Conservation (phyloP, 2,888 invertebrate species). For the Clanis bilineata region DNA sequence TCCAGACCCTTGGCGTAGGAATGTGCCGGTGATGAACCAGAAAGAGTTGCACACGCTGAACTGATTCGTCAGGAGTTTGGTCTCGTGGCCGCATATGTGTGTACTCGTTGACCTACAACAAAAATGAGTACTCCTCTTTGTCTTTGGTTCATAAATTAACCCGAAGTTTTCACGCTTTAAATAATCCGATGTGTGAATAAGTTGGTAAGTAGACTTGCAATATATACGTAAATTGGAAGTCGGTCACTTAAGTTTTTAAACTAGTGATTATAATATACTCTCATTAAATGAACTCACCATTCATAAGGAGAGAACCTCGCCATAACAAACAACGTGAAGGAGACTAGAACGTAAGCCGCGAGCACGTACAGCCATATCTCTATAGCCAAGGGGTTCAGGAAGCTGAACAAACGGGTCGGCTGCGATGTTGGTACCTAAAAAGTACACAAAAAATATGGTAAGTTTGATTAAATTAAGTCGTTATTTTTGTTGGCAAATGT, state of each 20-base stretch:
- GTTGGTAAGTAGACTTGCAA: no score
- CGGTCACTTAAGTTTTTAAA: no score
- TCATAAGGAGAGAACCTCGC: constrained; percentile 98
- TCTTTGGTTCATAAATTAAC: neutral
- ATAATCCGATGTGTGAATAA: no score
- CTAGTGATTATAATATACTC: no score
- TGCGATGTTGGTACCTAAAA: constrained; percentile 93
- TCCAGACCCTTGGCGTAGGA: constrained; percentile 96
- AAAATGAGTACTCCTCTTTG: no score
- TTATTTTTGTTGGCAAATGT: no score
- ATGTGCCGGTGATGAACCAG: constrained; percentile 98
- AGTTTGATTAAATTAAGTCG: no score
- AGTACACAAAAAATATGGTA: no score
- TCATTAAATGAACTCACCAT: constrained; percentile 86
- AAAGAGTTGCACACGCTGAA: constrained; percentile 98
- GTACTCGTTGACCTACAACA: constrained; percentile 82
- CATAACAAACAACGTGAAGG: constrained; percentile 96
- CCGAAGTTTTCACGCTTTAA: no score
- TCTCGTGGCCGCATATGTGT: constrained; percentile 89
- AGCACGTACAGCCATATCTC: constrained; percentile 98
- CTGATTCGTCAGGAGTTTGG: constrained; percentile 95
- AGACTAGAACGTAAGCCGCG: constrained; percentile 96
- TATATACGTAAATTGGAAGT: no score
- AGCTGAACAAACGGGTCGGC: constrained; percentile 95
- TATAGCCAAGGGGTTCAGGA: constrained; percentile 97